phyloP scores from a whole-genome alignment of 2,113 vertebrate genomes.

The Scartelaos histophorus region DNA sequence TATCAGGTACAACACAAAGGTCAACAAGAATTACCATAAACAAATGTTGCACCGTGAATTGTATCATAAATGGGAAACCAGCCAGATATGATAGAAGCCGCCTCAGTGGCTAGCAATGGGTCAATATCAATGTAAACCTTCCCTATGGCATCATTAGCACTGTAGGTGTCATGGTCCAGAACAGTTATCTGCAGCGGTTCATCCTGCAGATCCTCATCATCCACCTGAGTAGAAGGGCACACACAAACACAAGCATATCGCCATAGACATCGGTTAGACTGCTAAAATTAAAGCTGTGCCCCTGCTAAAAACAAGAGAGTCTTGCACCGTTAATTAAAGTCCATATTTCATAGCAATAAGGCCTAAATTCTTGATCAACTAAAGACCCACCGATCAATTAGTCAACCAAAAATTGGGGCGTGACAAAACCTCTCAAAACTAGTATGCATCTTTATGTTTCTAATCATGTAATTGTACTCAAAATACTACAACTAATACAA shows the following conservation, averaged over 20 bases:
- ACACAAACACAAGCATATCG: not conserved
- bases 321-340: not conserved
- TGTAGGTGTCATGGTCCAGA: constrained; percentile 97
- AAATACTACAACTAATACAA: too few relatives aligned
- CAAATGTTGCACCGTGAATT: constrained; percentile 85
- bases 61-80: constrained; percentile 99
- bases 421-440: too few relatives aligned
- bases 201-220: constrained; percentile 97
- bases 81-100: constrained; percentile 94
- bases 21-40: not conserved
- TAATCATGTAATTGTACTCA: too few relatives aligned
- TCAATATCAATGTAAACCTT: constrained; percentile 99
- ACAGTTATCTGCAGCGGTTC: constrained; percentile 98
- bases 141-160: constrained; percentile 97
- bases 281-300: not conserved
- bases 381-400: too few relatives aligned
- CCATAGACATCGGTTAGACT: not conserved
- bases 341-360: too few relatives aligned
- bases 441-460: too few relatives aligned
- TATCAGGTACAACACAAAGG: not conserved
- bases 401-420: too few relatives aligned
- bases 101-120: constrained; percentile 91
- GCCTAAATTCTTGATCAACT: too few relatives aligned
- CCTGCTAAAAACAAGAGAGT: not conserved
- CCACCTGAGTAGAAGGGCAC: constrained; percentile 79